phyloP scores from a whole-genome alignment of 2,113 vertebrate species.

The Urocolius indicus region DNA sequence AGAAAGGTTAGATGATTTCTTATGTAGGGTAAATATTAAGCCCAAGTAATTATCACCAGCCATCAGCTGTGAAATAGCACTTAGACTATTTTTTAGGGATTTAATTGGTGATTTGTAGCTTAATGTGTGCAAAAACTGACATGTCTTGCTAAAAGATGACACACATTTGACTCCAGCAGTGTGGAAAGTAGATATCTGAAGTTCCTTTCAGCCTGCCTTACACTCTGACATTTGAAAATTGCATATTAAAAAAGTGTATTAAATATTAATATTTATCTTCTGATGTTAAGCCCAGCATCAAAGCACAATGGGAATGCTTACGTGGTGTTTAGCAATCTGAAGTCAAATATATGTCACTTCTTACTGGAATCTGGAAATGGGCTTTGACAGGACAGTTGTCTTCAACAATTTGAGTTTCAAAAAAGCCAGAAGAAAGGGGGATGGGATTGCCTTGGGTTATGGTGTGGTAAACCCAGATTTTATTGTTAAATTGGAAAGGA shows the following conservation, averaged over 20 bases:
- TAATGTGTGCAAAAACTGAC: constrained; percentile 30
- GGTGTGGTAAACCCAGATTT: neutral
- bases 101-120: constrained; percentile 47
- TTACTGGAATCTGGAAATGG: neutral
- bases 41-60: constrained; percentile 50
- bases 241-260: constrained; percentile 24
- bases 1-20: constrained; percentile 47
- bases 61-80: constrained; percentile 54
- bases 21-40: constrained; percentile 54
- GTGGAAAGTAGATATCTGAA: constrained; percentile 19
- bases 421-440: neutral
- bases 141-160: constrained; percentile 26
- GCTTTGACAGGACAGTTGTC: neutral
- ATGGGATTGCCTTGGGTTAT: neutral
- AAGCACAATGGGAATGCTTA: constrained; percentile 29
- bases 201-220: constrained; percentile 36
- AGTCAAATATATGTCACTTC: constrained; percentile 3
- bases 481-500: neutral
- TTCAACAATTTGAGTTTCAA: neutral
- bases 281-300: constrained; percentile 38
- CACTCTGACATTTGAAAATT: constrained; percentile 49
- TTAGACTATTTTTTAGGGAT: constrained; percentile 35
- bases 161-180: constrained; percentile 30
- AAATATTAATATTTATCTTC: constrained; percentile 57
- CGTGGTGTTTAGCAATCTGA: constrained; percentile 38